phyloP scores from a whole-genome alignment of 35 echinoderm and acorn worm genomes.

The Hemicentrotus pulcherrimus region DNA sequence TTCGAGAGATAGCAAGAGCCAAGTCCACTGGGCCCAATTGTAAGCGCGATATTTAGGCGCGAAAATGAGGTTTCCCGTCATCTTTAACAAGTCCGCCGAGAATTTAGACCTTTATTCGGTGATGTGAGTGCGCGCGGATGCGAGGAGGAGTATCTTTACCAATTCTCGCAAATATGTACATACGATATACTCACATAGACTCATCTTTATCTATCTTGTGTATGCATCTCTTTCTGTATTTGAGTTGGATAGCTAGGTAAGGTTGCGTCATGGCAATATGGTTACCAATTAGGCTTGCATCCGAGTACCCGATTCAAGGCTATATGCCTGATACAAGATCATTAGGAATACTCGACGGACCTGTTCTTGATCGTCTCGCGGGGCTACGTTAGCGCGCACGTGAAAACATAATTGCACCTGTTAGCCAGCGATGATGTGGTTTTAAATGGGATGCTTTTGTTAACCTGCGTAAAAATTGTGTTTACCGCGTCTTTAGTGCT shows the following conservation, averaged over 20 bases:
- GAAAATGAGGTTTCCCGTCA: not conserved
- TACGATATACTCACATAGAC: not conserved
- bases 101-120: not conserved
- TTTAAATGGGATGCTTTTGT: slow-evolving; percentile 18
- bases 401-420: slow-evolving; percentile 5
- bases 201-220: not conserved
- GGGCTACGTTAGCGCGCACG: not conserved
- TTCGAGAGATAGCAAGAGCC: slow-evolving; percentile 31
- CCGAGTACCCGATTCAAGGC: not conserved
- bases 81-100: slow-evolving; percentile 27
- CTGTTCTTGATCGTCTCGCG: not conserved
- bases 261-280: slow-evolving; percentile 19
- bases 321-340: slow-evolving; percentile 18
- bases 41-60: slow-evolving; percentile 29
- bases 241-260: not conserved
- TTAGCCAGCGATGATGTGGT: not conserved
- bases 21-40: slow-evolving; percentile 26
- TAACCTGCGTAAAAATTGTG: not conserved
- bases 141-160: not conserved
- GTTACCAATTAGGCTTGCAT: slow-evolving; percentile 26
- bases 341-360: slow-evolving; percentile 7
- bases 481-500: not conserved
- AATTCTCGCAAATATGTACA: not conserved
- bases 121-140: not conserved
- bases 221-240: not conserved